Conservation (phyloP, 1,140 invertebrate species). For the Psix sp. region DNA sequence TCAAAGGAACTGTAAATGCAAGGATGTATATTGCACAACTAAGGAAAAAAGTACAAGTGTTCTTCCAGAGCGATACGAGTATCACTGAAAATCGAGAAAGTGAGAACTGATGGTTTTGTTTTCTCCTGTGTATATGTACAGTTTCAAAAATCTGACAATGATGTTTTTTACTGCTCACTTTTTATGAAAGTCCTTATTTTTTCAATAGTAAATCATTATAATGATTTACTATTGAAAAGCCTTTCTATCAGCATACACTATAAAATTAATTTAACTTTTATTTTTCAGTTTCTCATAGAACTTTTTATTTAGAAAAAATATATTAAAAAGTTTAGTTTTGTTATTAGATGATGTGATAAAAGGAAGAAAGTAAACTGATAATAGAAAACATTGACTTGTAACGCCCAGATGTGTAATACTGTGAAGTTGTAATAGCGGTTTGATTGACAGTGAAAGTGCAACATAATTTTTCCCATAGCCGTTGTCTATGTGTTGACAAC, state of each 20-base stretch:
- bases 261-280: background rate
- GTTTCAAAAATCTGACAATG: background rate
- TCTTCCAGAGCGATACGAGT: background rate
- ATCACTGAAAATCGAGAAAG: background rate
- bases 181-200: too few relatives aligned
- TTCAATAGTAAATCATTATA: too few relatives aligned
- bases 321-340: background rate
- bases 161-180: background rate
- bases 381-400: background rate
- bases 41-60: too few relatives aligned
- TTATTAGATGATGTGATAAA: background rate
- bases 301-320: too few relatives aligned
- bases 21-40: too few relatives aligned
- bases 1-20: too few relatives aligned
- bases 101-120: background rate
- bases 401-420: background rate
- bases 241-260: background rate
- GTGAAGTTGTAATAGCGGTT: background rate
- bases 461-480: background rate
- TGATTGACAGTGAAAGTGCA: conserved; percentile 1
- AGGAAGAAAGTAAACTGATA: background rate
- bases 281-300: background rate
- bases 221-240: background rate
- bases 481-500: background rate
- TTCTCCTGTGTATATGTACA: background rate